phyloP scores from a whole-genome alignment of 2,797 vertebrate genomes.

The Sebastes jordani region DNA sequence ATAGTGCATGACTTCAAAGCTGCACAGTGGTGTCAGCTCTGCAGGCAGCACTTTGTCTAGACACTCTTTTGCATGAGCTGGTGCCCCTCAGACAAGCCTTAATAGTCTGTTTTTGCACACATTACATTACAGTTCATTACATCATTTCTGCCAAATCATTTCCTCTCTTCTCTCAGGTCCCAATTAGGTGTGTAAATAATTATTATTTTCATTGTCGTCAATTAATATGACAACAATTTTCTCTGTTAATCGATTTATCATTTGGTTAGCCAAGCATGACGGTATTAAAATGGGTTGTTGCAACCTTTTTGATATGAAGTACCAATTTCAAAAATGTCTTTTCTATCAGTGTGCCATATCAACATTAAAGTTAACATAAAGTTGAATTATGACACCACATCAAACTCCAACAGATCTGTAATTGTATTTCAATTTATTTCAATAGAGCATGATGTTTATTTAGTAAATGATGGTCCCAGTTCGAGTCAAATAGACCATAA shows the following conservation, averaged over 20 bases:
- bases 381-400: neutral
- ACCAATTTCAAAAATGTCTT: neutral
- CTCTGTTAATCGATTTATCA: neutral
- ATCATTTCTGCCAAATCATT: neutral
- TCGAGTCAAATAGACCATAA: no score
- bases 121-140: neutral
- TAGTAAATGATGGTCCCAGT: no score
- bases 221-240: neutral
- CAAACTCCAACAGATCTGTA: neutral
- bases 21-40: constrained; percentile 32
- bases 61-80: constrained; percentile 28
- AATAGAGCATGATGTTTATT: no score
- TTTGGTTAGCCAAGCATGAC: neutral
- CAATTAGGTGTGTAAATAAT: neutral
- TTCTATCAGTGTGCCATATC: neutral
- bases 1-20: constrained; percentile 70
- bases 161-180: neutral
- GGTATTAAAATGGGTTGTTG: neutral
- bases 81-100: neutral
- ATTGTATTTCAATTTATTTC: no score
- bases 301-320: neutral
- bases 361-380: neutral
- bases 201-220: neutral
- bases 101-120: neutral
- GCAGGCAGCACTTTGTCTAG: constrained; percentile 29